Percentiles rank a stretch among this genome's conserved stretches.
phyloP scores from a whole-genome alignment of 2,888 invertebrate species.

The Falcaria lacertinaria region DNA sequence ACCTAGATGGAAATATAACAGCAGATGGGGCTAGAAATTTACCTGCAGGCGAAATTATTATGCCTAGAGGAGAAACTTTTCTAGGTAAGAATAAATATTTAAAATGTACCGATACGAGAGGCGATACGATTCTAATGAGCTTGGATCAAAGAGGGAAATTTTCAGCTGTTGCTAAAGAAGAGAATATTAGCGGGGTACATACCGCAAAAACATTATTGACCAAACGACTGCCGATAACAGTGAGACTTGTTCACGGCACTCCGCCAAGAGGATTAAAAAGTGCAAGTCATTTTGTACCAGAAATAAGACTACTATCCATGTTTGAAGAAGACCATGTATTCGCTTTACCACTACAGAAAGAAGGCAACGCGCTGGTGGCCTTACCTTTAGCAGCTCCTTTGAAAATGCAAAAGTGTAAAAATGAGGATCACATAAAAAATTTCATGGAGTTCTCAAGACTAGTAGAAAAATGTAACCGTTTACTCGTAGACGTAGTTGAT shows the following conservation, averaged over 20 bases:
- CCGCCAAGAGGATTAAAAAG: constrained; percentile 91
- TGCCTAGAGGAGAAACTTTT: constrained; percentile 86
- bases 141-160: constrained; percentile 94
- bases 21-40: constrained; percentile 86
- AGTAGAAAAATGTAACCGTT: constrained; percentile 86
- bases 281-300: constrained; percentile 90
- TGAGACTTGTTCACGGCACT: constrained; percentile 93
- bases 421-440: constrained; percentile 88
- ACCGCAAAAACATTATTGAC: constrained; percentile 92
- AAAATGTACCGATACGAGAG: constrained; percentile 91
- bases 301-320: constrained; percentile 89
- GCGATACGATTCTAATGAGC: constrained; percentile 89
- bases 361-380: constrained; percentile 87
- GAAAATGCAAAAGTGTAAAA: constrained; percentile 89
- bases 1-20: constrained; percentile 80
- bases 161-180: constrained; percentile 94
- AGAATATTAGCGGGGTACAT: constrained; percentile 96
- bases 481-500: constrained; percentile 88
- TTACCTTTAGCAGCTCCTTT: constrained; percentile 92
- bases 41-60: constrained; percentile 90
- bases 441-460: constrained; percentile 88
- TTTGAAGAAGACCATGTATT: constrained; percentile 93
- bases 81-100: constrained; percentile 88
- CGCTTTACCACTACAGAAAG: constrained; percentile 90
- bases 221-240: constrained; percentile 95